Evolutionary conservation across 2,888 invertebrate species (phyloP).

Genomic region (Dyspetes luteomarginatus): DNA sequence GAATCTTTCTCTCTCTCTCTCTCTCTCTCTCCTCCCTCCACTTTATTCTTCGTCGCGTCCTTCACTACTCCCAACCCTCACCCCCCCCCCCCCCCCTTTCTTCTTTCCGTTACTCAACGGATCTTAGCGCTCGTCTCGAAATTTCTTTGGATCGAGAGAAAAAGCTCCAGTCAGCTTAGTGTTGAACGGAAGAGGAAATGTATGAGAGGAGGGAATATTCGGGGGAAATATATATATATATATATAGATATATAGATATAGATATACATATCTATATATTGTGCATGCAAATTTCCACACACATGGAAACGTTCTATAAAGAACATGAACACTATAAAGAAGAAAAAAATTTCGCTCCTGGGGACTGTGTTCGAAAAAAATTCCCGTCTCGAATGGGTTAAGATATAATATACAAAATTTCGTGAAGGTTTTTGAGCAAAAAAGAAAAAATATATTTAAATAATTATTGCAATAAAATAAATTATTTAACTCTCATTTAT

Average conservation of each 20-base stretch:
- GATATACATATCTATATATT: constrained; percentile 13
- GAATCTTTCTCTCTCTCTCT: constrained; percentile 6
- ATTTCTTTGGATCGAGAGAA: constrained; percentile 47
- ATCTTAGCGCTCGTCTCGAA: constrained; percentile 59
- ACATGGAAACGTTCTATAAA: too few relatives aligned
- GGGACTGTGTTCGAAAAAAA: too few relatives aligned
- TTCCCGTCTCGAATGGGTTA: too few relatives aligned
- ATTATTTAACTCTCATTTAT: too few relatives aligned
- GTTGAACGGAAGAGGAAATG: constrained; percentile 25
- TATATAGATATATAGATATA: background rate
- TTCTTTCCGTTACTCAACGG: constrained; percentile 63
- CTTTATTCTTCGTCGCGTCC: too few relatives aligned
- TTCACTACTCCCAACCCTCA: background rate
- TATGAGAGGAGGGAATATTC: constrained; percentile 14
- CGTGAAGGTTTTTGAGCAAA: constrained; percentile 9
- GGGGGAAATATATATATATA: constrained; percentile 9
- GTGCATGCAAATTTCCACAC: too few relatives aligned
- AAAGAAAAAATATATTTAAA: too few relatives aligned
- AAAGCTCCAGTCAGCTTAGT: constrained; percentile 54
- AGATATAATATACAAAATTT: too few relatives aligned
- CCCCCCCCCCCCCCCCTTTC: constrained; percentile 28
- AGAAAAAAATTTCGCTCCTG: too few relatives aligned
- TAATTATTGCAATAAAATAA: too few relatives aligned
- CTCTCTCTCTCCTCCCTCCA: background rate
- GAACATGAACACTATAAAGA: too few relatives aligned